Conservation (phyloP, 30 jellyfish, hydroid and myxozoan genomes). For the Cassiopea xamachana region DNA sequence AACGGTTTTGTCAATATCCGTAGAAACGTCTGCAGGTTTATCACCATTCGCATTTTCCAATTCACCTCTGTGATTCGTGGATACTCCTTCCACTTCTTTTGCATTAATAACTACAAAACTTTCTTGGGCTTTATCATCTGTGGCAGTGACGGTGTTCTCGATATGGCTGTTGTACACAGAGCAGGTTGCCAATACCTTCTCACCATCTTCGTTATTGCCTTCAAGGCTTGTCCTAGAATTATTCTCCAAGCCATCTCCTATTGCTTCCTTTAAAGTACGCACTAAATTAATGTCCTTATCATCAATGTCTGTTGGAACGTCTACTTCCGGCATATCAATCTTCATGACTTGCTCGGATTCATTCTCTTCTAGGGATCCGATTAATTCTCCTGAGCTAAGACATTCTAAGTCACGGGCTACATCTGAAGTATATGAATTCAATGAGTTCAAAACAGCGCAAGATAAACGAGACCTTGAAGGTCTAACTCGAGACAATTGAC, state of each 20-base stretch:
- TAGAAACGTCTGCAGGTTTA: too few species aligned
- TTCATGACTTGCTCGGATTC: slow-evolving; percentile 52
- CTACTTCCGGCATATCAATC: slow-evolving; percentile 33
- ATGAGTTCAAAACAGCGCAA: slow-evolving; percentile 39
- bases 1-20: neutral
- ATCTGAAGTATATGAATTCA: slow-evolving; percentile 14
- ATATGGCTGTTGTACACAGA: neutral
- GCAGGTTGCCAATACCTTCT: neutral
- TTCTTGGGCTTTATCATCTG: neutral
- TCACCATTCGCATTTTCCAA: too few species aligned
- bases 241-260: neutral
- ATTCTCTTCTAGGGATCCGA: slow-evolving; percentile 9
- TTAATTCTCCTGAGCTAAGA: slow-evolving; percentile 31
- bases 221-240: neutral
- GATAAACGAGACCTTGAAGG: slow-evolving; percentile 56
- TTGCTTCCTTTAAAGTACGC: neutral
- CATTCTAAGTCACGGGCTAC: slow-evolving; percentile 11
- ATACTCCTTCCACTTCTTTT: slow-evolving; percentile 4
- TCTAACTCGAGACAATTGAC: slow-evolving; percentile 30
- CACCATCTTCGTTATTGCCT: neutral
- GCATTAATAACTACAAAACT: slow-evolving; percentile 33
- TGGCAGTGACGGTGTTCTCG: neutral
- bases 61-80: neutral
- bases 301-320: neutral
- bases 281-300: neutral